Conservation (phyloP, 2,888 invertebrate species). For the Hedya salicella region DNA sequence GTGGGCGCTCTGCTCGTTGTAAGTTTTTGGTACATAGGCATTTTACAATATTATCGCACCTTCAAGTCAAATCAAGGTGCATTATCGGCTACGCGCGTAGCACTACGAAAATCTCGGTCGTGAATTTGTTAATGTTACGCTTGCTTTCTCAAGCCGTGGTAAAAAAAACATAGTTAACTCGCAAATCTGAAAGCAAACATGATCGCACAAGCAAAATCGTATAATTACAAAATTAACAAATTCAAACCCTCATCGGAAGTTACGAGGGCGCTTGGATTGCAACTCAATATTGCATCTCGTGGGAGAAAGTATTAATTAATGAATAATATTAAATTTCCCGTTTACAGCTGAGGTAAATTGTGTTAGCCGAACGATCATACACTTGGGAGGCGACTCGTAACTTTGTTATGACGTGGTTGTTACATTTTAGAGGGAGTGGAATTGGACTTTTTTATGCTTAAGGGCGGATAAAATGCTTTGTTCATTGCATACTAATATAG, state of each 20-base stretch:
- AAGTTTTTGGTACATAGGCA: no score
- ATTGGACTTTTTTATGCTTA: not conserved
- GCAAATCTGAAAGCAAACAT: slow-evolving; percentile 1
- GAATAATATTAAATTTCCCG: slow-evolving; percentile 28
- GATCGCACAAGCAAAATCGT: slow-evolving; percentile 4
- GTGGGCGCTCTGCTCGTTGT: no score
- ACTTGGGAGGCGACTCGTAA: slow-evolving; percentile 29
- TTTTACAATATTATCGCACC: no score
- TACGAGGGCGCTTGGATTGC: slow-evolving; percentile 25
- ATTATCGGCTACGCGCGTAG: no score
- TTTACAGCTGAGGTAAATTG: slow-evolving; percentile 24
- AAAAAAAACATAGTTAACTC: not conserved
- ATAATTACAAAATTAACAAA: slow-evolving; percentile 29
- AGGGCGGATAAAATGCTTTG: not conserved
- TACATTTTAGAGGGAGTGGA: slow-evolving; percentile 13
- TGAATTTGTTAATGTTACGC: no score
- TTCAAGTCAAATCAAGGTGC: no score
- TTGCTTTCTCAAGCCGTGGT: no score
- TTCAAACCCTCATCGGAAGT: slow-evolving; percentile 17
- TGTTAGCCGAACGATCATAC: slow-evolving; percentile 32
- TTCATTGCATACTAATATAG: not conserved
- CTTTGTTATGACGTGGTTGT: slow-evolving; percentile 31
- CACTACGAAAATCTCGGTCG: no score
- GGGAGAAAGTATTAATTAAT: slow-evolving; percentile 36
- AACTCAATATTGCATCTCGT: slow-evolving; percentile 36